These are phyloP conservation scores for Etheostoma spectabile DNA, from an alignment of 2,113 vertebrate genomes.

Conservation along the genomic window DNA sequence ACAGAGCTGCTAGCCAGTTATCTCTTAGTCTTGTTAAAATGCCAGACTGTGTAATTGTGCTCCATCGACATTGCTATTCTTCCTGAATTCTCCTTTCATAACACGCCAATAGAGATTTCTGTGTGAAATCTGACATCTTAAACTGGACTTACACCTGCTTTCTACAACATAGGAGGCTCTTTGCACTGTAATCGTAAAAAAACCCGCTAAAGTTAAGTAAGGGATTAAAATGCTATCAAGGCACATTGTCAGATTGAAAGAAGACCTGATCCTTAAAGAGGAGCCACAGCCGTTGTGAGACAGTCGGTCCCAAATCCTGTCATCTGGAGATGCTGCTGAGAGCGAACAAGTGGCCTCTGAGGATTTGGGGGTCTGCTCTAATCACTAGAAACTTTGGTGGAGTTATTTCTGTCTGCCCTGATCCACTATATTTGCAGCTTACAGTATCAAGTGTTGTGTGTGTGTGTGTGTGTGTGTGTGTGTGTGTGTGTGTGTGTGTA, in stretches of 20 bases:
- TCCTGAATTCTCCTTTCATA: not conserved
- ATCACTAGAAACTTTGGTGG: conserved; percentile 63
- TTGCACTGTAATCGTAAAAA: conserved; percentile 9
- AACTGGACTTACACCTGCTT: not conserved
- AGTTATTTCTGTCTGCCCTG: conserved; percentile 75
- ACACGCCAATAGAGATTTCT: not conserved
- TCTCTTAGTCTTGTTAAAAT: not conserved
- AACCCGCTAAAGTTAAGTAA: conserved; percentile 29
- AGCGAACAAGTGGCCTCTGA: conserved; percentile 62
- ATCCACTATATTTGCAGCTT: conserved; percentile 68
- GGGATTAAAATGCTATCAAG: conserved; percentile 21
- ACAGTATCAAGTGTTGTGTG: conserved; percentile 73
- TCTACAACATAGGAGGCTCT: not conserved
- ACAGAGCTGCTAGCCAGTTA: no score
- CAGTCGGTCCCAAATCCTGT: conserved; percentile 63
- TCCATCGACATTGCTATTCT: not conserved
- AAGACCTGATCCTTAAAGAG: conserved; percentile 18
- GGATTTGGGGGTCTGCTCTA: conserved; percentile 54
- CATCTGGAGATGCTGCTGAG: conserved; percentile 62
- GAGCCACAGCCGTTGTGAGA: conserved; percentile 33
- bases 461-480: conserved; percentile 59
- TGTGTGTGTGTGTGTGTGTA: conserved; percentile 52
- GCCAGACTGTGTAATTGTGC: not conserved
- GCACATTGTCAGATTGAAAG: conserved; percentile 48
- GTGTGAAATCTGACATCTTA: not conserved